phyloP scores from a whole-genome alignment of 2,888 invertebrate genomes.

The Nudaria mundana region DNA sequence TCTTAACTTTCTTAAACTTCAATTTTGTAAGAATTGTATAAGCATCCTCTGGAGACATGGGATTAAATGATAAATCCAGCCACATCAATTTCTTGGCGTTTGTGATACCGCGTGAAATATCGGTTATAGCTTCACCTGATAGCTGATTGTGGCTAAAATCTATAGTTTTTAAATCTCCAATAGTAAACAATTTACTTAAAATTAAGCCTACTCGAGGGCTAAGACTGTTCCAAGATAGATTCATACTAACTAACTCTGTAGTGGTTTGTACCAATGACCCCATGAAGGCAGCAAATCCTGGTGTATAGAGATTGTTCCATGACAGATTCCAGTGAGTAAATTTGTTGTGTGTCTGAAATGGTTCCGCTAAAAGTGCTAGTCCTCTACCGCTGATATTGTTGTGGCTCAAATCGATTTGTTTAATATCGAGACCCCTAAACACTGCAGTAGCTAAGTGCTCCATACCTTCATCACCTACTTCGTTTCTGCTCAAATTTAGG shows the following conservation, averaged over 20 bases:
- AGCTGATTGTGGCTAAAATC: constrained; percentile 56
- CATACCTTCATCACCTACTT: constrained; percentile 47
- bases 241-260: constrained; percentile 39
- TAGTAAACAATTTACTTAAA: constrained; percentile 37
- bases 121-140: constrained; percentile 34
- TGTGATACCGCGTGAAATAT: constrained; percentile 28
- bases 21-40: constrained; percentile 40
- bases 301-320: constrained; percentile 51
- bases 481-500: constrained; percentile 50
- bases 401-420: constrained; percentile 46
- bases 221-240: constrained; percentile 59
- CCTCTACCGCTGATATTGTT: constrained; percentile 51
- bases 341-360: constrained; percentile 48
- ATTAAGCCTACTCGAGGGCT: constrained; percentile 14
- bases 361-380: constrained; percentile 38
- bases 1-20: constrained; percentile 34
- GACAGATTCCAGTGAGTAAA: constrained; percentile 54
- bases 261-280: constrained; percentile 41
- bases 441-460: constrained; percentile 42
- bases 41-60: constrained; percentile 48
- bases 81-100: constrained; percentile 45
- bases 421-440: constrained; percentile 39
- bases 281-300: constrained; percentile 41
- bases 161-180: constrained; percentile 40
- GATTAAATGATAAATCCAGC: constrained; percentile 56